Base-by-base conservation (phyloP, 2,113 vertebrate genomes). In the Promerops cafer region DNA sequence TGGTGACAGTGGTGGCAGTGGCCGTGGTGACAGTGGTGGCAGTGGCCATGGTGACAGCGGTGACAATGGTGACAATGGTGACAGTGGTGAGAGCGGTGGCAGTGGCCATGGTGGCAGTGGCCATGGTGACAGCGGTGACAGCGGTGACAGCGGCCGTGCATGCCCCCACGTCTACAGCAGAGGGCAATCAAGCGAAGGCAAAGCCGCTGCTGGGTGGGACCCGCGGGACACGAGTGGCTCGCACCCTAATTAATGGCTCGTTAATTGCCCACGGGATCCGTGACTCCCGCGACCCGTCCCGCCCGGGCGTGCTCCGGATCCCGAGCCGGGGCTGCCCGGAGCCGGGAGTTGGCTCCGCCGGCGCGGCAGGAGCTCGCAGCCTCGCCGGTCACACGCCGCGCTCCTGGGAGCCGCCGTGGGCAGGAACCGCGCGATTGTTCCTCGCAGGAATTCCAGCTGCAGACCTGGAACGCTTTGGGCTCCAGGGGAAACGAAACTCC, bases 131-230 rank as follows among this genome's bases (percentile, higher is more conserved):
- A 37, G 10, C 1, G 18, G 35, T 52, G 70, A 1, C 20, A 33
- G 28, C 2, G 26, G 57, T 27, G 37, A 4, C 40, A 4, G 33
- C 5, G 44, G 37, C 64, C n/a, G 28, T 30, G 56, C 80, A 59
- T 11, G 84, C 18, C 63, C 57, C 44, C 3, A 0, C 56, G 35
- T 27, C 83, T 40, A 92, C 96, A 96, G 59, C 77, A 96, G 95
- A 90, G 94, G 96, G 93, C 96, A 96, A 94, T 66, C 27, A 69
- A 21, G 97, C 54, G 94, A 96, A 97, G 87, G 95, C 54, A 50
- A 88, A 78, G 63, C 45, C 33, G 54, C 2, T 22, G 3, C 37
- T 5, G 6, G 22, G 13, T 1, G 52, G 20, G 70, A 5, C 42
- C 35, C 30, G 69, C 61, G 3, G 83, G 50, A 40, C 52, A 4